Evolutionary conservation across 2,113 vertebrate genomes (phyloP), one percentile per base, ranked within the genome.

Genomic region (Zosterops borbonicus): DNA sequence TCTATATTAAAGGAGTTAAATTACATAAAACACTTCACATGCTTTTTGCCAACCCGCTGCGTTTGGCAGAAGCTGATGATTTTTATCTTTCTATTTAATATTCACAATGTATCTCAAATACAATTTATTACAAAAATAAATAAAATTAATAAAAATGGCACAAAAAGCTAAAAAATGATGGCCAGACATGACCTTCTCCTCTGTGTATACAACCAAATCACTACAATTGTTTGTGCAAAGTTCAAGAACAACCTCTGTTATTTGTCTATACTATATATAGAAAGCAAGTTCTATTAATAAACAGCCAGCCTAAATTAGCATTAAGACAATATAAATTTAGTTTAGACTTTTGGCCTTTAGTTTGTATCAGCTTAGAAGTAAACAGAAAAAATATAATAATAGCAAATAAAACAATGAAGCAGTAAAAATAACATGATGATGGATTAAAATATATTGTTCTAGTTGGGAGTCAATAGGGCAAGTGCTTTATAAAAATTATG

Each of bases 391-490:
- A 67, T 63, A 74, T n/a, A 65, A 77, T 79, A 76, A 83, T 23
- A 12, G 56, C n/a, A 93, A 92, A 68, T 81, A 87, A 91, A 95
- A 87, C 68, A 96, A 93, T 90, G 93, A 78, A 87, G 81, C 9
- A 35, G 71, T 94, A 96, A 95, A 96, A 95, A 63, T 79, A 89
- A 63, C 76, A 88, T 2, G 11, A 87, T 62, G 81, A 83, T 69
- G 27, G 89, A 94, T 87, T 94, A 91, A 92, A 95, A 93, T 87
- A 88, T 27, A 81, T 83, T 90, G 83, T 78, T 91, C 56, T 62
- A 35, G 79, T 22, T 81, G 24, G 53, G 73, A 95, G 84, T 91
- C 95, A 95, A 78, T 6, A 93, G 92, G 94, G 90, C 83, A 95
- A 92, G 58, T 56, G 27, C 74, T 94, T 91, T 87, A 91, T 42